These are phyloP conservation scores for Drosophila subobscura DNA, from an alignment of 1,140 invertebrate species.

Conservation along the genomic window DNA sequence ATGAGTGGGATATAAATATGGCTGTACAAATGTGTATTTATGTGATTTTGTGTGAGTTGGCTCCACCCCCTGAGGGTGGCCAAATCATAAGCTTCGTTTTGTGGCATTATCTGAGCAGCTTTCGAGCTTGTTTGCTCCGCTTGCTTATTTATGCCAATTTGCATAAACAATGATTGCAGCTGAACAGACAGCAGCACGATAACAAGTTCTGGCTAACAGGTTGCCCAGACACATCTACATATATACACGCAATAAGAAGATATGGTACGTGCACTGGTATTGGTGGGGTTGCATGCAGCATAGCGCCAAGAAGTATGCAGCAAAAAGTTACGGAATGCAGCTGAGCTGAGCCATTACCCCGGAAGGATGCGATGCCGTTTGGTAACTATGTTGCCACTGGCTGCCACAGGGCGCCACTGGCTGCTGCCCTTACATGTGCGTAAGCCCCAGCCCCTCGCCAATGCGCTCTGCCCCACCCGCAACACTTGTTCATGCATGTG, in stretches of 20 bases:
- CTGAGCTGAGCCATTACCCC: slow-evolving; percentile 20
- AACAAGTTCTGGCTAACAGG: slow-evolving; percentile 48
- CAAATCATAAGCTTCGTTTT: slow-evolving; percentile 54
- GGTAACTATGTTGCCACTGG: neutral
- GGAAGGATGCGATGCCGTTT: slow-evolving; percentile 22
- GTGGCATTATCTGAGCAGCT: slow-evolving; percentile 62
- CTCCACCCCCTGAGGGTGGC: neutral
- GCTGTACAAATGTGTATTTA: slow-evolving; percentile 7
- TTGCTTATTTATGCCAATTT: slow-evolving; percentile 69
- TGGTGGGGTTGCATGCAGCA: neutral
- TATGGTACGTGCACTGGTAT: no score
- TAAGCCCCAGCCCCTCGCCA: neutral
- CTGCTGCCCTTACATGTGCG: slow-evolving; percentile 17
- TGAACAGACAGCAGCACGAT: slow-evolving; percentile 29
- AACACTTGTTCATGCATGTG: neutral
- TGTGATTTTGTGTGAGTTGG: slow-evolving; percentile 14
- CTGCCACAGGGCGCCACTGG: slow-evolving; percentile 3
- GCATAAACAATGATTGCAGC: slow-evolving; percentile 68
- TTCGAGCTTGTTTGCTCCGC: slow-evolving; percentile 54
- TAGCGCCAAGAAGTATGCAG: slow-evolving; percentile 43
- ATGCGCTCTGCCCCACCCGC: neutral
- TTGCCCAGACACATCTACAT: slow-evolving; percentile 27
- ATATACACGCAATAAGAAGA: no score
- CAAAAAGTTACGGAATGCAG: slow-evolving; percentile 46
- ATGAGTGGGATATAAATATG: neutral